Conservation (phyloP, 2,797 vertebrate species). For the Poecile montanus region DNA sequence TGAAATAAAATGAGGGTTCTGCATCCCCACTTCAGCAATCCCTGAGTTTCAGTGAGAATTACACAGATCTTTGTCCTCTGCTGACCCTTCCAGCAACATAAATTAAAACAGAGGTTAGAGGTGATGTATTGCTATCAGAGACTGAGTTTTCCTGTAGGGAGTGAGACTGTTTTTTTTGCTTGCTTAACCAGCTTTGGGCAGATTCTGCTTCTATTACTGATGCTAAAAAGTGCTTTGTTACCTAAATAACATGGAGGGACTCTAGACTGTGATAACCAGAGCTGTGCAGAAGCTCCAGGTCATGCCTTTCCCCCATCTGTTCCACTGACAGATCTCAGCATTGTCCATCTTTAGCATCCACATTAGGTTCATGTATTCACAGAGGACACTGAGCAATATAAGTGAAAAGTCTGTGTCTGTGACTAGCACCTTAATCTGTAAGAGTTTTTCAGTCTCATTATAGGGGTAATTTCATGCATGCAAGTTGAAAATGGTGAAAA, state of each 20-base stretch:
- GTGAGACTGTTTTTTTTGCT: not conserved
- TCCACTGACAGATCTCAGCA: not conserved
- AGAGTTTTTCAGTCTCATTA: not conserved
- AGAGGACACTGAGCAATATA: not conserved
- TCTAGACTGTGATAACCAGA: not conserved
- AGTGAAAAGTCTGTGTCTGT: not conserved
- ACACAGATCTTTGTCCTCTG: not conserved
- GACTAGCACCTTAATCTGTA: not conserved
- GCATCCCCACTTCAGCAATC: not conserved
- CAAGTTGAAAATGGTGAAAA: not conserved
- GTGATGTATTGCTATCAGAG: not conserved
- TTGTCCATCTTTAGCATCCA: not conserved
- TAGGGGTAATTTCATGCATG: not conserved
- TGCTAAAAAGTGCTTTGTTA: not conserved
- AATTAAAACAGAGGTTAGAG: not conserved
- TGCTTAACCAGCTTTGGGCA: not conserved
- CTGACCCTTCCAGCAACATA: not conserved
- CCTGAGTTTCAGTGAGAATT: not conserved
- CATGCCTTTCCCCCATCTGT: not conserved
- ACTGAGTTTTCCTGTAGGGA: not conserved
- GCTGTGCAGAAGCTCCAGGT: not conserved
- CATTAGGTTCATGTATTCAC: not conserved
- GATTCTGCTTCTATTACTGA: not conserved
- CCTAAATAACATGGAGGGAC: not conserved
- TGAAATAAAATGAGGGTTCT: not conserved